These are phyloP conservation scores for Acrocyrtus sp. DNA, from an alignment of 2,888 invertebrate genomes.

Conservation along the genomic window DNA sequence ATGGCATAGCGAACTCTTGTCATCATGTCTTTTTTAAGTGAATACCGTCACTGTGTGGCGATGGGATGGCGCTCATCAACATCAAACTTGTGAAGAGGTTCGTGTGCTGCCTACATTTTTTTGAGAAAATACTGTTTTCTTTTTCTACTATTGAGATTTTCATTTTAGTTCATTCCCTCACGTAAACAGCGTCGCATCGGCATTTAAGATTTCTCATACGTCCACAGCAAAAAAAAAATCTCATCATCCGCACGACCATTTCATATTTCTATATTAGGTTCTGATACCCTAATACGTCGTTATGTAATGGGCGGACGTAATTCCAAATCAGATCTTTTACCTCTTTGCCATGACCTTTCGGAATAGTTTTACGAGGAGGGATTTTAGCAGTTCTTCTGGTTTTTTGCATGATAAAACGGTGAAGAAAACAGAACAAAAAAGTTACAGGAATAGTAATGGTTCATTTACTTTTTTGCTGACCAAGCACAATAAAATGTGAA, in stretches of 20 bases:
- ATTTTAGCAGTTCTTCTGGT: slow-evolving; percentile 52
- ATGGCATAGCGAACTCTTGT: slow-evolving; percentile 46
- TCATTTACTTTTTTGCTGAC: slow-evolving; percentile 36
- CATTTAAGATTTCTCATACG: slow-evolving; percentile 11
- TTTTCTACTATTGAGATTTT: slow-evolving; percentile 31
- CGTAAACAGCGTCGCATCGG: neutral
- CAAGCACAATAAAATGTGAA: slow-evolving; percentile 25
- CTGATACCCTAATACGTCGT: slow-evolving; percentile 62
- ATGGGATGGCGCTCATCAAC: too few relatives aligned
- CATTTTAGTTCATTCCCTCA: slow-evolving; percentile 27
- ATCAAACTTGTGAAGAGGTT: too few relatives aligned
- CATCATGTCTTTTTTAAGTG: slow-evolving; percentile 29
- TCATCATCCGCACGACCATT: slow-evolving; percentile 53
- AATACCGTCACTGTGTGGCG: too few relatives aligned
- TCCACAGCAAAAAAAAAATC: slow-evolving; percentile 23
- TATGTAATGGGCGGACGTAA: slow-evolving; percentile 60
- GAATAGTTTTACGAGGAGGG: slow-evolving; percentile 50
- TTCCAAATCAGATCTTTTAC: slow-evolving; percentile 60
- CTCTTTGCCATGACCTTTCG: slow-evolving; percentile 63
- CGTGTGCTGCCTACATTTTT: neutral
- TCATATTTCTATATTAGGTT: slow-evolving; percentile 62
- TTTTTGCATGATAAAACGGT: too few relatives aligned
- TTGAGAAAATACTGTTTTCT: slow-evolving; percentile 19
- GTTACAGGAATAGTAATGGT: slow-evolving; percentile 29
- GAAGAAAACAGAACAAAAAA: slow-evolving; percentile 11